Evolutionary conservation across 2,888 invertebrate species (phyloP), one percentile per base, ranked within the genome.

Genomic region (Amaurobius ferox): DNA sequence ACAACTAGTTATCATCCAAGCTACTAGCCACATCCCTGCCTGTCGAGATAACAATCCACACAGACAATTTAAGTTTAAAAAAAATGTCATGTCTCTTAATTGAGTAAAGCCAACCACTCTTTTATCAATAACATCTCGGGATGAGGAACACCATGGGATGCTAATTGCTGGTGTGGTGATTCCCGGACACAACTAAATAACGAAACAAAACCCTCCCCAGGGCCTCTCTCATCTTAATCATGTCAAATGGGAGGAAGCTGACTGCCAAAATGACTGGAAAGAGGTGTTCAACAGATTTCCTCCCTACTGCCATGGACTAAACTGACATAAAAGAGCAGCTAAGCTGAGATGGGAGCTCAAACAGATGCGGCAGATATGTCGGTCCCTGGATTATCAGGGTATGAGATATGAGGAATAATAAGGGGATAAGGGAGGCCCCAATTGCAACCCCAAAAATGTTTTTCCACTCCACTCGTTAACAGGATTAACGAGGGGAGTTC

Each of bases 381-480:
- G 55, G 55, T 23, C 16, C 44, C 23, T 6, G 55, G 55, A 55
- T 55, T 55, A 55, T 55, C 19, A 23, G 23, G 16, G 19, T 23
- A 23, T 16, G 16, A 44, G 16, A 44, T 55, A 23, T 55, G 55
- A 23, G 23, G 16, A 55, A 55, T 55, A 55, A 55, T 23, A 55
- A 55, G 55, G 23, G 55, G 19, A 23, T 13, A 13, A 5, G 44
- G 16, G 44, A 13, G 16, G 44, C 16, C 7, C 44, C 9, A 44
- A 44, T 11, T 11, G 44, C n/a, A 23, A 55, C 55, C 23, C 29
- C 64, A 72, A 72, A 72, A 66, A 72, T 72, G 79, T 79, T 79
- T 79, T 79, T 79, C 79, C 72, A 66, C 79, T 79, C 48, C 29
- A 32, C 39, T 79, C 79, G 79, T 79, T 79, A 79, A 79, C 79